Conservation (phyloP, 2,797 vertebrate species). For the Sciurus carolinensis region DNA sequence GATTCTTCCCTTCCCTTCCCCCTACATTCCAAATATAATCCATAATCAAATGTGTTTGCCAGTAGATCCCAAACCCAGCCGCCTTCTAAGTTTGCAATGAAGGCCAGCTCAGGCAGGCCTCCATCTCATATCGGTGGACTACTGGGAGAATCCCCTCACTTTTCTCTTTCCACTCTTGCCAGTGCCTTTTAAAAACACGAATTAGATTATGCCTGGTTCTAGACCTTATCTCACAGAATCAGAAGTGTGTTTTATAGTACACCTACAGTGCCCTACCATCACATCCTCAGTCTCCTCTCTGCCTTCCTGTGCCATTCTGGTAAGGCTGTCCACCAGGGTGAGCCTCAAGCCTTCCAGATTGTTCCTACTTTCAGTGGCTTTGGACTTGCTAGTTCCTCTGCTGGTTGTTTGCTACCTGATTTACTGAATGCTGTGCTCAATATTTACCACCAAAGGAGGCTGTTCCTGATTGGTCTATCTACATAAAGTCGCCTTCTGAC, state of each 20-base stretch:
- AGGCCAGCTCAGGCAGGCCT: accelerated
- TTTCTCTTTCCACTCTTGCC: not conserved
- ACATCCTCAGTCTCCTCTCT: not conserved
- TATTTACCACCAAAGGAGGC: too few relatives aligned
- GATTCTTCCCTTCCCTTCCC: not conserved
- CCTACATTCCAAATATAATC: not conserved
- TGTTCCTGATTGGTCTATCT: too few relatives aligned
- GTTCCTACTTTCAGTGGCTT: not conserved
- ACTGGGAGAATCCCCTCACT: not conserved
- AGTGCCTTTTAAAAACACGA: not conserved
- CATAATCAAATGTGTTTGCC: not conserved
- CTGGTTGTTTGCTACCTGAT: not conserved
- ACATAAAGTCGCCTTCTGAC: too few relatives aligned
- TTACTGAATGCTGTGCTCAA: not conserved
- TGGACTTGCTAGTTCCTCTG: not conserved
- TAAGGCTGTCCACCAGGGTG: accelerated
- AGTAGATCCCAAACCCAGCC: not conserved
- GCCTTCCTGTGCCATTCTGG: not conserved
- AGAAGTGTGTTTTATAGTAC: accelerated
- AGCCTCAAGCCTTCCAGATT: not conserved
- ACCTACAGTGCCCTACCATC: accelerated
- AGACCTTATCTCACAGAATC: not conserved
- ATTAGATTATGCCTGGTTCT: not conserved
- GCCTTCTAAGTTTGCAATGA: not conserved
- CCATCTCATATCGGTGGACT: accelerated